phyloP scores from a whole-genome alignment of 2,113 vertebrate genomes.

The Euleptes europaea region DNA sequence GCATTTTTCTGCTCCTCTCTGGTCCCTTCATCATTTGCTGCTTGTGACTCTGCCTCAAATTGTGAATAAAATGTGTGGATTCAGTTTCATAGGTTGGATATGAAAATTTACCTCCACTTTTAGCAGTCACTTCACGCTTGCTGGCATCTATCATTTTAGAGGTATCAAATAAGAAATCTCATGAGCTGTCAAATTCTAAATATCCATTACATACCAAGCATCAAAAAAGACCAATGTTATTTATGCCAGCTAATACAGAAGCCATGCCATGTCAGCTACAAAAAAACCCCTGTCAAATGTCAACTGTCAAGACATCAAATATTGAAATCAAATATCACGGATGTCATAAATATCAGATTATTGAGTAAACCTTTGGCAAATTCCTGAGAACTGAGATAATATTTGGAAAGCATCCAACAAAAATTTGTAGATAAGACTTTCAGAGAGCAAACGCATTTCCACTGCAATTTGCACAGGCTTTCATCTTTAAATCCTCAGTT shows the following conservation, averaged over 20 bases:
- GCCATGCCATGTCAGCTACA: not conserved
- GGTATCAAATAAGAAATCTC: not conserved
- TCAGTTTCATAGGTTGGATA: not conserved
- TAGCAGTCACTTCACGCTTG: not conserved
- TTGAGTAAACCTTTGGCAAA: not conserved
- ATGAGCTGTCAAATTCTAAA: not conserved
- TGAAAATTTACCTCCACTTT: not conserved
- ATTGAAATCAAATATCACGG: not conserved
- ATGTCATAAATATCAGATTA: not conserved
- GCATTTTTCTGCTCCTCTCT: too few species aligned
- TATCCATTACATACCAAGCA: not conserved
- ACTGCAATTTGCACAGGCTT: not conserved
- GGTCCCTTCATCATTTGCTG: not conserved
- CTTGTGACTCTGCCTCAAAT: too few species aligned
- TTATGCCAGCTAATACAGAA: not conserved
- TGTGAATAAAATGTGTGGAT: not conserved
- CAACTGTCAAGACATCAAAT: not conserved
- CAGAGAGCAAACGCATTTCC: not conserved
- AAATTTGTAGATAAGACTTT: not conserved
- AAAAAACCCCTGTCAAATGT: not conserved
- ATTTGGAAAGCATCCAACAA: not conserved
- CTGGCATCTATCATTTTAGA: not conserved
- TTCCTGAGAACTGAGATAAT: not conserved
- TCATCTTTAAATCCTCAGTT: constrained; percentile 1
- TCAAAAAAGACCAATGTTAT: not conserved